These are phyloP conservation scores for Xenotilapia longispinis DNA, from an alignment of 2,113 vertebrate species.

Conservation along the genomic window DNA sequence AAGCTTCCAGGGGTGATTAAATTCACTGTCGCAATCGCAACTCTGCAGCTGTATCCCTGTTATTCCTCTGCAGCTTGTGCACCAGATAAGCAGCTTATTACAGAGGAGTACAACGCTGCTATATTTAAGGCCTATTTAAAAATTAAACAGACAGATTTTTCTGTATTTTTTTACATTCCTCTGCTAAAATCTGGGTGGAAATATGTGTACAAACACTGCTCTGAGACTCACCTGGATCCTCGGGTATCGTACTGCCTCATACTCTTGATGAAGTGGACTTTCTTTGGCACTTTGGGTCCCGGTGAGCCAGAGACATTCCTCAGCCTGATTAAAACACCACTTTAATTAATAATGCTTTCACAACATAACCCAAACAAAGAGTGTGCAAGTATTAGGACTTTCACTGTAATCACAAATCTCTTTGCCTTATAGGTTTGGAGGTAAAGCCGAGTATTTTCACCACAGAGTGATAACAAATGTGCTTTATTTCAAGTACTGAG, in stretches of 20 bases:
- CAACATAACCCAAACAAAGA: neutral
- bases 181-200: neutral
- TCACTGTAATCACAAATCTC: neutral
- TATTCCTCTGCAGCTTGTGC: constrained; percentile 11
- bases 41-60: constrained; percentile 11
- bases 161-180: neutral
- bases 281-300: constrained; percentile 83
- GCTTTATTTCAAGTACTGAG: neutral
- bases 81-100: constrained; percentile 51
- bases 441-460: neutral
- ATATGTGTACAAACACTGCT: neutral
- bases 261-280: constrained; percentile 97
- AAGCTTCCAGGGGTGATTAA: constrained; percentile 32
- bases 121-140: neutral
- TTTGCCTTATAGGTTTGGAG: neutral
- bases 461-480: neutral
- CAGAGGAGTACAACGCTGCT: neutral
- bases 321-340: constrained; percentile 29
- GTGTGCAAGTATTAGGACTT: neutral
- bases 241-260: constrained; percentile 97
- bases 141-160: neutral
- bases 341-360: neutral
- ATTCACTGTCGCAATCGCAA: constrained; percentile 6
- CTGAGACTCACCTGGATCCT: constrained; percentile 82
- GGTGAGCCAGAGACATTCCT: constrained; percentile 86